Evolutionary conservation across 2,888 invertebrate genomes (phyloP).

Genomic region (Epirrita christyi): DNA sequence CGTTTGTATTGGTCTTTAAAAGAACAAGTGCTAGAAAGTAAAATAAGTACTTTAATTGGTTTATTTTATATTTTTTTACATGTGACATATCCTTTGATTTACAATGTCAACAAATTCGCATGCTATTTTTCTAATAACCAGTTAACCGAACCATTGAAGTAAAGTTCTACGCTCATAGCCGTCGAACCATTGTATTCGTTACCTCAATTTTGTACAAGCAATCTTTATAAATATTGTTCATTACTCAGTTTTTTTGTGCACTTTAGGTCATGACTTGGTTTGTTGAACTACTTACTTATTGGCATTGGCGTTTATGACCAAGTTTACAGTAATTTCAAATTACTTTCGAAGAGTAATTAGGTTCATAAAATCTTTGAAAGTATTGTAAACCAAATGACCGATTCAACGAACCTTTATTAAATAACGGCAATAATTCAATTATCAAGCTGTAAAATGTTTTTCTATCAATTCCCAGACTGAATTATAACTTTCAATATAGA

Average conservation of each 20-base stretch:
- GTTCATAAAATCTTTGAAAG: too few relatives aligned
- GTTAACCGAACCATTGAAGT: constrained; percentile 69
- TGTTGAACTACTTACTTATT: constrained; percentile 35
- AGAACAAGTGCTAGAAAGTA: too few relatives aligned
- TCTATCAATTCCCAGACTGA: too few relatives aligned
- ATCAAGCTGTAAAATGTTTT: too few relatives aligned
- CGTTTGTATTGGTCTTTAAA: too few relatives aligned
- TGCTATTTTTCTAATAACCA: constrained; percentile 57
- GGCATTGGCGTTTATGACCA: constrained; percentile 19
- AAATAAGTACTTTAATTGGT: too few relatives aligned
- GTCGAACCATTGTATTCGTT: constrained; percentile 59
- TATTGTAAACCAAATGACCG: not conserved
- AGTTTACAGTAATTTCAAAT: constrained; percentile 11
- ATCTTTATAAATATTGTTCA: constrained; percentile 46
- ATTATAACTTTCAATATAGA: too few relatives aligned
- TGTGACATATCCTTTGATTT: too few relatives aligned
- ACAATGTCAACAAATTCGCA: constrained; percentile 21
- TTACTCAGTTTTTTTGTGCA: constrained; percentile 31
- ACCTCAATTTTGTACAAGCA: constrained; percentile 62
- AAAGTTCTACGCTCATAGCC: constrained; percentile 41
- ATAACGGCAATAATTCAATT: too few relatives aligned
- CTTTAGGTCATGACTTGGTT: constrained; percentile 48
- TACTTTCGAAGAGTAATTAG: not conserved
- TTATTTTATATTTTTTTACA: too few relatives aligned
- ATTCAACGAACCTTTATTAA: too few relatives aligned